These are phyloP conservation scores for Myripristis jacobus DNA, from an alignment of 2,797 vertebrate genomes.

Conservation along the genomic window DNA sequence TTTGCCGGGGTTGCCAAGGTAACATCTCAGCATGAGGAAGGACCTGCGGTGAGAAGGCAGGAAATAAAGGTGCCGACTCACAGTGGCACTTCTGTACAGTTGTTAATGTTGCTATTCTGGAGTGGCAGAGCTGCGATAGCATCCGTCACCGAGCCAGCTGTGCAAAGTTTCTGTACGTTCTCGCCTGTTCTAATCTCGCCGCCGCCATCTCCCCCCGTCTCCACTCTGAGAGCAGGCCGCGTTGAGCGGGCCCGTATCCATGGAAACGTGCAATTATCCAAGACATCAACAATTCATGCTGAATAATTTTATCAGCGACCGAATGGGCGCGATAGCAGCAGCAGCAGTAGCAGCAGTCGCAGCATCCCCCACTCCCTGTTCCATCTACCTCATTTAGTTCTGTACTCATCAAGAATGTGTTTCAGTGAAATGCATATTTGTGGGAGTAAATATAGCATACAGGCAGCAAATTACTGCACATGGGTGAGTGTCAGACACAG, in stretches of 20 bases:
- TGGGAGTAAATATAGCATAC: conserved; percentile 53
- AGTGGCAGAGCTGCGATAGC: conserved; percentile 9
- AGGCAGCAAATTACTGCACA: conserved; percentile 35
- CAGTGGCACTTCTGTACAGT: not conserved
- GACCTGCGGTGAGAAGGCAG: not conserved
- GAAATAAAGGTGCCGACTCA: conserved; percentile 20
- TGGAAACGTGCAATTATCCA: conserved; percentile 78
- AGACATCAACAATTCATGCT: conserved; percentile 76
- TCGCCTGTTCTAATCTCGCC: conserved; percentile 47
- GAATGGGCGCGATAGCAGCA: conserved; percentile 36
- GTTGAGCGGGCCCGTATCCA: conserved; percentile 62
- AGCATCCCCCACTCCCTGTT: conserved; percentile 8
- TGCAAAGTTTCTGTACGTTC: conserved; percentile 42
- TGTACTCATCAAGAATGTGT: conserved; percentile 34
- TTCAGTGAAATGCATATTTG: conserved; percentile 31
- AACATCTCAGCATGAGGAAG: conserved; percentile 11
- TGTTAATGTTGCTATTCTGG: conserved; percentile 33
- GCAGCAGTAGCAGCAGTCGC: no score
- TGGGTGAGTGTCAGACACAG: conserved; percentile 18
- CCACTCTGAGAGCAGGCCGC: conserved; percentile 53
- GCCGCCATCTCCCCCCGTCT: conserved; percentile 40
- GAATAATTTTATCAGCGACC: conserved; percentile 74
- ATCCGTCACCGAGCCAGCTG: conserved; percentile 40
- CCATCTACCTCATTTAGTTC: conserved; percentile 45
- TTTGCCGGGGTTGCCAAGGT: conserved; percentile 6